phyloP scores from a whole-genome alignment of 1,140 invertebrate species.

The Eupeodes corollae region DNA sequence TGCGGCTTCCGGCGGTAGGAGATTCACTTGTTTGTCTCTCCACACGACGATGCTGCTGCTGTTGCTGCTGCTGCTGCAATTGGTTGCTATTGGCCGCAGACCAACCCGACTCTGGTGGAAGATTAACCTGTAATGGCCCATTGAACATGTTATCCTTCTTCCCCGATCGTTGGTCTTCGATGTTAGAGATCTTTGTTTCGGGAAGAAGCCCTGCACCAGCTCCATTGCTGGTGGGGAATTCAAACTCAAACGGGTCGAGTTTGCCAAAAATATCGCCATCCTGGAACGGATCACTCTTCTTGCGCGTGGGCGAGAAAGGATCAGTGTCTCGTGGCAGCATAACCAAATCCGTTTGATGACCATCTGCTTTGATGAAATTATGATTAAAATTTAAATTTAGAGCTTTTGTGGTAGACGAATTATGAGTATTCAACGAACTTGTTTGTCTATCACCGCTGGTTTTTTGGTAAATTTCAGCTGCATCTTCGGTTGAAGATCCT shows the following conservation, averaged over 20 bases:
- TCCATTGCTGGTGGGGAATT: slow-evolving; percentile 23
- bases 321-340: slow-evolving; percentile 34
- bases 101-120: slow-evolving; percentile 47
- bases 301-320: slow-evolving; percentile 34
- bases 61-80: slow-evolving; percentile 17
- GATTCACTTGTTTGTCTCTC: slow-evolving; percentile 1
- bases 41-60: slow-evolving; percentile 11
- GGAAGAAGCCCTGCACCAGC: slow-evolving; percentile 1
- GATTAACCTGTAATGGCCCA: slow-evolving; percentile 52
- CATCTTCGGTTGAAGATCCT: neutral
- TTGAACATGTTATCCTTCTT: slow-evolving; percentile 32
- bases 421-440: neutral
- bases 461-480: neutral
- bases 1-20: neutral
- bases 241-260: slow-evolving; percentile 52
- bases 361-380: slow-evolving; percentile 16
- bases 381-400: slow-evolving; percentile 30
- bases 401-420: slow-evolving; percentile 12
- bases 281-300: slow-evolving; percentile 54
- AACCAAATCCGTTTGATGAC: slow-evolving; percentile 19
- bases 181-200: slow-evolving; percentile 3
- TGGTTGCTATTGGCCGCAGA: slow-evolving; percentile 7
- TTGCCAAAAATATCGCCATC: slow-evolving; percentile 42
- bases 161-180: neutral
- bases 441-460: neutral